phyloP scores from a whole-genome alignment of 2,797 vertebrate genomes.

The Anniella stebbinsi region DNA sequence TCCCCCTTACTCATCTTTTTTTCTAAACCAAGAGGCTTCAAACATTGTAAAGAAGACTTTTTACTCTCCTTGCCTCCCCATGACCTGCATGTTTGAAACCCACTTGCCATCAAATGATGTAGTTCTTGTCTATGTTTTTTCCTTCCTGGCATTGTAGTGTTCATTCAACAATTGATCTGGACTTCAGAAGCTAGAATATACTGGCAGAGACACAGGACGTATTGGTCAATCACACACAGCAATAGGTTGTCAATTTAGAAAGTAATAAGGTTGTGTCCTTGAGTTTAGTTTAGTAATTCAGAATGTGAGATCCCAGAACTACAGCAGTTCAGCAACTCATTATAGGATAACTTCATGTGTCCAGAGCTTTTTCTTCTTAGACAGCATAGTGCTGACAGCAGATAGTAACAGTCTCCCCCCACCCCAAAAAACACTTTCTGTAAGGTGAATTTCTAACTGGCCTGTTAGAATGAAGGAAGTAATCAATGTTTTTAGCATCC shows the following conservation, averaged over 20 bases:
- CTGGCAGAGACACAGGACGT: neutral
- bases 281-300: neutral
- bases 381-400: neutral
- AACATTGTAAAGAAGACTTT: neutral
- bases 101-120: neutral
- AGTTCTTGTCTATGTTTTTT: neutral
- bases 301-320: neutral
- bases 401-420: neutral
- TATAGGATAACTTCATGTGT: neutral
- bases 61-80: neutral
- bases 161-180: neutral
- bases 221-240: neutral
- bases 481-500: neutral
- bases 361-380: neutral
- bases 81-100: neutral
- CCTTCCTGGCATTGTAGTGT: neutral
- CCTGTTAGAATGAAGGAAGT: neutral
- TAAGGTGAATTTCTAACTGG: neutral
- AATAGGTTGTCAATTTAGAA: neutral
- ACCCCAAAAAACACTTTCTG: too few relatives aligned
- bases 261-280: neutral
- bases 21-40: too few relatives aligned
- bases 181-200: neutral
- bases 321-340: neutral
- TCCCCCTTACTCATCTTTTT: too few relatives aligned